Evolutionary conservation across 2,113 vertebrate species (phyloP), one percentile per base, ranked within the genome.

Genomic region (Sander vitreus): DNA sequence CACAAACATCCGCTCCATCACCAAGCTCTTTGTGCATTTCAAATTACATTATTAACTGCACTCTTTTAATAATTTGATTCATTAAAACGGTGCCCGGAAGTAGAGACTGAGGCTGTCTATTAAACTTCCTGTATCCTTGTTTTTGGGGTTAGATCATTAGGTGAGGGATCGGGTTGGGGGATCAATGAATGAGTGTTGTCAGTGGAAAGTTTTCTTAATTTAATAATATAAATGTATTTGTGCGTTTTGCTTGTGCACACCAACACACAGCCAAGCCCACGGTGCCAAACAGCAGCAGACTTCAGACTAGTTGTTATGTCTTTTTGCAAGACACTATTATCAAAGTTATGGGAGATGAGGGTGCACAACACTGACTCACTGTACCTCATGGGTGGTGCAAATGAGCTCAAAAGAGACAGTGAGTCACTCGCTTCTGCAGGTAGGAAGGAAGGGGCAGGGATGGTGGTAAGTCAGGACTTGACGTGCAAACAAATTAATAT

Each of bases 401-500:
- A 69, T 48, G 6, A 19, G 27, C 18, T 23, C 12, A 58, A 36
- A 16, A 51, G 27, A 81, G 55, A 85, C 62, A 10, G n/a, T 85
- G 84, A 85, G 25, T 81, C 78, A 81, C 7, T 30, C 12, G 50
- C 27, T 10, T 54, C 12, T 80, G 67, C 78, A 85, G 78, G 84
- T 77, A 63, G 43, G 14, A 16, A 66, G 57, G 11, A 62, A 50
- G 4, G 47, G 74, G 30, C 23, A 10, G 19, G 7, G 7, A 23
- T 53, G 12, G 2, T 30, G 14, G n/a, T 36, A 58, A 65, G 43
- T 64, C 39, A 54, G 18, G 16, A n/a, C 23, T 45, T 16, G 21
- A 55, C 19, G 51, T 80, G 16, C 16, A 50, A 47, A 67, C 21
- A 63, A 53, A 36, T 50, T 1, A 23, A 45, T 14, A 14, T 43